Evolutionary conservation across 2,888 invertebrate genomes (phyloP), one percentile per base, ranked within the genome.

Genomic region (Hypomecis atomaria): DNA sequence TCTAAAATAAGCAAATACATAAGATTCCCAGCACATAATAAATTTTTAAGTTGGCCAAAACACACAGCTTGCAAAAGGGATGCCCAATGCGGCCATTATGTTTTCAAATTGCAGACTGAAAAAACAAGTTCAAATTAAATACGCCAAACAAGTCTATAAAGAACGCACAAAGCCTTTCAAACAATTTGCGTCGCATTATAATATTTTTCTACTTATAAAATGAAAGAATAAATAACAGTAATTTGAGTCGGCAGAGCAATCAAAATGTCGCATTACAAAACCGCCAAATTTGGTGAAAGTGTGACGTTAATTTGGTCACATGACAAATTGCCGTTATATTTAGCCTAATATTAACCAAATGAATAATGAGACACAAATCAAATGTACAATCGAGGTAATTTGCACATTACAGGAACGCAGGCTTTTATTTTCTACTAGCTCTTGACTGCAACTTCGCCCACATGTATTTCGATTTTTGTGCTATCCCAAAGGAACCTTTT

Each of bases 211-310:
- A 56, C 45, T 49, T 47, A 47, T 45, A 37, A 47, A 56, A 52
- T 40, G 49, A 56, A 56, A 56, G 11, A 55, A 62, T 78, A 78
- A 79, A 84, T 82, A 78, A 82, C 76, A 71, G 81, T 77, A 80
- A 85, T 84, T 82, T 78, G 4, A 48, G 37, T 54, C 38, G 74
- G 77, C 67, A 62, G 73, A 70, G 72, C 81, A 84, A 84, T 84
- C 85, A 87, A 82, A 84, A 74, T 77, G 86, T 89, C 87, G 80
- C 73, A 74, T 84, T 82, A 82, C 83, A 82, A 85, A 82, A 87
- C 84, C 78, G 76, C 83, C 77, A 86, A 88, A 89, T 88, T 87
- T 79, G 88, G 89, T 81, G 89, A 91, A 90, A 90, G 91, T 90
- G 86, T 88, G 88, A 89, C 89, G 81, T 77, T 88, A 88, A 89